phyloP scores from a whole-genome alignment of 2,113 vertebrate genomes.

The Naja naja region DNA sequence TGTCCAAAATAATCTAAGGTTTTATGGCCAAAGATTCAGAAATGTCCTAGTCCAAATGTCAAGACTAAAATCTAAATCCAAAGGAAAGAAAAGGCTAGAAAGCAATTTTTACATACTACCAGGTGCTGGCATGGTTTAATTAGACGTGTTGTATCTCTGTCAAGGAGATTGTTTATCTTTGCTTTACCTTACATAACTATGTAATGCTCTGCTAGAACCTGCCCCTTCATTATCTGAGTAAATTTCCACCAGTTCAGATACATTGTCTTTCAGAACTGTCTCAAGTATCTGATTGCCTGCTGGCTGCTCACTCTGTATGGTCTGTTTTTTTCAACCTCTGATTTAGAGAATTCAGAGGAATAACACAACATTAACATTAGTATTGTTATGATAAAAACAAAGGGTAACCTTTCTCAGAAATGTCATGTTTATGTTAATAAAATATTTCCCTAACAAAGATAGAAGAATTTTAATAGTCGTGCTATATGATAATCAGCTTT shows the following conservation, averaged over 20 bases:
- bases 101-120: background rate
- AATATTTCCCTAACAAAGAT: background rate
- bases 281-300: background rate
- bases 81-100: background rate
- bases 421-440: background rate
- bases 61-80: background rate
- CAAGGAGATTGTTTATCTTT: background rate
- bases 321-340: background rate
- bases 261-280: background rate
- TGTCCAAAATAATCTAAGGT: background rate
- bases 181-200: background rate
- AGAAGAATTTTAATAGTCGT: background rate
- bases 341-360: background rate
- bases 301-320: background rate
- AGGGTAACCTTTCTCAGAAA: background rate
- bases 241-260: background rate
- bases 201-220: background rate
- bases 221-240: background rate
- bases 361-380: background rate
- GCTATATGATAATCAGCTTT: background rate
- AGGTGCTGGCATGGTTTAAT: background rate
- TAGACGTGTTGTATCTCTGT: background rate
- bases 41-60: background rate
- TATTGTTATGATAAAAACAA: background rate
- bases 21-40: background rate